A percentile compares a stretch with the other conserved stretches of the same genome.
Conservation (phyloP, 2,888 invertebrate species). For the Calameuta idolon region DNA sequence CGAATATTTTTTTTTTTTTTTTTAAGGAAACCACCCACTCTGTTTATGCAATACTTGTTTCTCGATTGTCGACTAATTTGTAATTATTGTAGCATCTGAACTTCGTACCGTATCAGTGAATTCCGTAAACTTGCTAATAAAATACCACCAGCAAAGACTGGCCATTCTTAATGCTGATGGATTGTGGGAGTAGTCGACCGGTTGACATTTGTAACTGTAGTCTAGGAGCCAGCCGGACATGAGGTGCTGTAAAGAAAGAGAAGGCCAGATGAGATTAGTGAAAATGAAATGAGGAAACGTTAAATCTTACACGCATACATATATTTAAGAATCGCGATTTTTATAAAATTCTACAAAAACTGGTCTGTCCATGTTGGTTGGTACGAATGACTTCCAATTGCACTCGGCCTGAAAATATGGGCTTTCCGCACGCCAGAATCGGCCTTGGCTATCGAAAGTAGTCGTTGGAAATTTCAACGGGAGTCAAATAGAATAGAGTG, state of each 20-base stretch:
- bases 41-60: too few relatives aligned
- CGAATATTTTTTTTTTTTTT: neutral
- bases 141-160: conserved; percentile 89
- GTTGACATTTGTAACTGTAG: conserved; percentile 93
- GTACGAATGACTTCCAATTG: neutral
- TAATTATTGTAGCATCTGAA: conserved; percentile 8
- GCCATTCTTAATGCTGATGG: conserved; percentile 80
- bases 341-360: neutral
- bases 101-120: conserved; percentile 81
- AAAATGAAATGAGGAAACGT: neutral
- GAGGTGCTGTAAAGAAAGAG: conserved; percentile 77
- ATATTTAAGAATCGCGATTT: neutral
- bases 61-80: neutral
- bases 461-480: conserved; percentile 41
- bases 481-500: conserved; percentile 2
- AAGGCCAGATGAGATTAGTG: neutral
- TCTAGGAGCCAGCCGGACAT: conserved; percentile 93
- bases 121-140: conserved; percentile 89
- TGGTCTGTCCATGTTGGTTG: neutral
- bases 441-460: conserved; percentile 53
- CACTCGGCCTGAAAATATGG: neutral
- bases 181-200: conserved; percentile 91
- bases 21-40: neutral
- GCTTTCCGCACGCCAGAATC: conserved; percentile 24
- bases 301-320: too few relatives aligned